Evolutionary conservation across 2,888 invertebrate species (phyloP).

Genomic region (Caenorhabditis sp.): DNA sequence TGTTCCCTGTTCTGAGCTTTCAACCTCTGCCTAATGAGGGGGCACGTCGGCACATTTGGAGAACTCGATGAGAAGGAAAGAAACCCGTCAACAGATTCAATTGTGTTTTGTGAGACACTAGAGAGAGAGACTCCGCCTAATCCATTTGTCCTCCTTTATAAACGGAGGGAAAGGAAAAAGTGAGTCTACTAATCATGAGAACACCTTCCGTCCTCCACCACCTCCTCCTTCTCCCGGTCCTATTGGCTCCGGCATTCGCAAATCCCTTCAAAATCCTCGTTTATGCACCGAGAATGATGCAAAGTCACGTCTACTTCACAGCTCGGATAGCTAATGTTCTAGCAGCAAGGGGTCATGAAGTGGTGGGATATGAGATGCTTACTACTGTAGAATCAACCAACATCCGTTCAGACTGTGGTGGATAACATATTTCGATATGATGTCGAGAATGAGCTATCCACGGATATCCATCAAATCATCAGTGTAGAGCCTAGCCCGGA

Average conservation of each 20-base stretch:
- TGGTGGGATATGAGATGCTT: conserved; percentile 36
- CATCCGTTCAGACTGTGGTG: conserved; percentile 49
- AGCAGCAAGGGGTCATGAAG: conserved; percentile 60
- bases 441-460: conserved; percentile 36
- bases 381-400: not conserved
- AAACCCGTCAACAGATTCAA: conserved; percentile 28
- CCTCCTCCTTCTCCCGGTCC: not conserved
- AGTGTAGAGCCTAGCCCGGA: conserved; percentile 32
- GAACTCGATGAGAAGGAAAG: conserved; percentile 1
- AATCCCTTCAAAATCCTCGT: conserved; percentile 51
- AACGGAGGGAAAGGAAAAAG: too few species aligned
- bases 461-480: conserved; percentile 31
- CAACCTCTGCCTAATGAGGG: too few species aligned
- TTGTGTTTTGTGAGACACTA: too few species aligned
- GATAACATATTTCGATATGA: conserved; percentile 52
- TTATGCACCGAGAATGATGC: conserved; percentile 63
- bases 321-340: conserved; percentile 61
- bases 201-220: not conserved
- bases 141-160: conserved; percentile 22
- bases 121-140: conserved; percentile 46
- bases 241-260: not conserved
- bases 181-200: too few species aligned
- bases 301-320: conserved; percentile 64
- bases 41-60: conserved; percentile 8
- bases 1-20: too few species aligned